phyloP scores from a whole-genome alignment of 2,113 vertebrate genomes.

The Limnothrissa miodon region DNA sequence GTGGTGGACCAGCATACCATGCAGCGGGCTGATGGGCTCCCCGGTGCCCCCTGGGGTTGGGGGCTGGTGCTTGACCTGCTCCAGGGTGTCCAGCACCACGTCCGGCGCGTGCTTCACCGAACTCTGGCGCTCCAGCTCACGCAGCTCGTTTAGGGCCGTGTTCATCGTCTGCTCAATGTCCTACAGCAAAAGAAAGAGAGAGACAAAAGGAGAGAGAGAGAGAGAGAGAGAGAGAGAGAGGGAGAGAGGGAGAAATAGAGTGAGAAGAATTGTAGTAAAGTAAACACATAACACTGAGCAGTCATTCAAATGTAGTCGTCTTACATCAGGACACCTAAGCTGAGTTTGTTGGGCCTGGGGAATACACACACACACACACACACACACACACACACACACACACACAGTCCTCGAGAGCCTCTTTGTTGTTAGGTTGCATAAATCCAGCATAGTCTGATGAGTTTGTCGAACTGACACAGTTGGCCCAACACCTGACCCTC shows the following conservation, averaged over 20 bases:
- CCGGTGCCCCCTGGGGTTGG: slow-evolving; percentile 79
- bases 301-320: too few relatives aligned
- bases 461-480: neutral
- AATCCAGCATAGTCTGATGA: neutral
- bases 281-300: too few relatives aligned
- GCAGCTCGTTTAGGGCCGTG: slow-evolving; percentile 92
- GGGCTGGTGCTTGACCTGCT: slow-evolving; percentile 80
- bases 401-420: neutral
- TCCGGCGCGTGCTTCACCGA: slow-evolving; percentile 92
- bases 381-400: too few relatives aligned
- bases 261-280: neutral
- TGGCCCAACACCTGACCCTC: neutral
- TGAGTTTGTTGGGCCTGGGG: too few relatives aligned
- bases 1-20: slow-evolving; percentile 67
- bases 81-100: slow-evolving; percentile 95
- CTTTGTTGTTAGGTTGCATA: neutral
- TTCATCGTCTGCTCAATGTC: slow-evolving; percentile 99
- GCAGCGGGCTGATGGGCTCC: slow-evolving; percentile 85
- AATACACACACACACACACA: neutral
- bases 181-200: slow-evolving; percentile 62
- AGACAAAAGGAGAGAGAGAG: slow-evolving; percentile 3
- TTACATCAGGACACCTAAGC: too few relatives aligned
- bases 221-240: neutral
- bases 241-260: neutral
- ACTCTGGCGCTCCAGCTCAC: slow-evolving; percentile 94